A percentile compares a stretch with the other conserved stretches of the same genome.
Conservation (phyloP, 2,797 vertebrate species). For the Lophotriccus pileatus region DNA sequence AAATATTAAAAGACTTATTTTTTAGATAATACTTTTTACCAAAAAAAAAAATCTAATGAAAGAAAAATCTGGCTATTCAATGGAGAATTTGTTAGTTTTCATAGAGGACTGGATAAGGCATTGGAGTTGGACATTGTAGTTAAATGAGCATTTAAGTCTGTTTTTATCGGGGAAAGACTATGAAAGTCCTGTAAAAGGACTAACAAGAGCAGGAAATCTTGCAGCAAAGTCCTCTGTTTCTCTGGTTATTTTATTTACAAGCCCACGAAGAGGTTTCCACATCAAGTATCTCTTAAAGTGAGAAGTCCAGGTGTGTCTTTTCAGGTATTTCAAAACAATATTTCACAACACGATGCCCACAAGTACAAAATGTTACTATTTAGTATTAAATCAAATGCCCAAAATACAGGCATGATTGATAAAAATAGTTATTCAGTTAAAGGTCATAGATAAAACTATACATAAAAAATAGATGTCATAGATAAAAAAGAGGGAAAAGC, state of each 20-base stretch:
- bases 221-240: neutral
- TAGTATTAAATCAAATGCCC: neutral
- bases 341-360: neutral
- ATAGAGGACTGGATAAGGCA: neutral
- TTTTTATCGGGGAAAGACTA: neutral
- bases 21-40: neutral
- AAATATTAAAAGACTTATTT: neutral
- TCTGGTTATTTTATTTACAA: neutral
- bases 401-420: neutral
- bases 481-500: neutral
- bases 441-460: neutral
- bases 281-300: neutral
- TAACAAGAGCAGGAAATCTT: neutral
- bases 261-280: neutral
- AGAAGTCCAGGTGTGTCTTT: neutral
- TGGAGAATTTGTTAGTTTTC: neutral
- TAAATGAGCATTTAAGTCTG: neutral
- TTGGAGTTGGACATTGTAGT: neutral
- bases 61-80: neutral
- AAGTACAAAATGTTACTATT: neutral
- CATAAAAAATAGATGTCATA: neutral
- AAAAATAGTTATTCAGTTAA: neutral
- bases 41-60: neutral
- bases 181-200: neutral
- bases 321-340: neutral